Evolutionary conservation across 2,888 invertebrate genomes (phyloP), one percentile per base, ranked within the genome.

Genomic region (Eupsilia transversa): DNA sequence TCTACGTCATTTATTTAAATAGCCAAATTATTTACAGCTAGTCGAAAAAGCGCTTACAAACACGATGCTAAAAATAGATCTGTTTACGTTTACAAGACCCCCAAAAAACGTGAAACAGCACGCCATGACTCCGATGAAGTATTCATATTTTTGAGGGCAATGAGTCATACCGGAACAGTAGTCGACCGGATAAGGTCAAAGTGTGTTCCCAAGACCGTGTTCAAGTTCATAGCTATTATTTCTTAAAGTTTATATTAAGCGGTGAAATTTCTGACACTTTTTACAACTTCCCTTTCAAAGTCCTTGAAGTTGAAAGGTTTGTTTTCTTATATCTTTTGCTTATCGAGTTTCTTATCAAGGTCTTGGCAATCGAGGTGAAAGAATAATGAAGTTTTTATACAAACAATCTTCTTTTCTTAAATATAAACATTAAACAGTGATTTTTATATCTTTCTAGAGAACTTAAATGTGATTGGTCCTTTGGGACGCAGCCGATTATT

Each of bases 161-260:
- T 83, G 84, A 87, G 77, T 88, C 85, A 87, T 35, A 71, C 80
- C 82, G 88, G 89, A 89, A 88, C 82, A 54, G 66, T 64, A 12
- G 46, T 43, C 60, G 77, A 72, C 64, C 72, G 77, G 46, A 4
- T 77, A 70, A 88, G 86, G 88, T 86, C 78, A 77, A 67, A 64
- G 64, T 61, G 59, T 54, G 43, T 27, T 64, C 20, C 79, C 84
- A 80, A 86, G 60, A 85, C 38, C 74, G 64, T 30, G 23, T 23
- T 66, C 81, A 83, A 87, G 87, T 82, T 77, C 73, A 82, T 20
- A 81, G 57, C 68, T 61, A 82, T 88, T 74, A 80, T 64, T 74
- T 74, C 46, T 63, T 57, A 63, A 72, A 84, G 59, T 72, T 78
- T 72, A 84, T 70, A 43, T 74, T 41, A 61, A 63, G 17, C 46